Conservation (phyloP, 2,797 vertebrate species). For the Anisognathus igniventris region DNA sequence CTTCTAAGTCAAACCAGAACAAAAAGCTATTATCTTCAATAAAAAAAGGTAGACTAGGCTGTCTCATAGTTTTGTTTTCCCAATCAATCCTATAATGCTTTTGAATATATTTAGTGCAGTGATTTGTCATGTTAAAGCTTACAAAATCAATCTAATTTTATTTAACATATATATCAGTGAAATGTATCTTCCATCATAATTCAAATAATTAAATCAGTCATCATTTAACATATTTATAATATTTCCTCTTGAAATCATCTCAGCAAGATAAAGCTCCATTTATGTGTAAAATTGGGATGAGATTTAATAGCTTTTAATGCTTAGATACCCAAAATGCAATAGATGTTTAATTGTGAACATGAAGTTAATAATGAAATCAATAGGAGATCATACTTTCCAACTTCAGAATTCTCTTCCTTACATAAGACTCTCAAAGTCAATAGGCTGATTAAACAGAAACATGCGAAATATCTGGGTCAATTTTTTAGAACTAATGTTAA, state of each 20-base stretch:
- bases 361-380: not conserved
- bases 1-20: not conserved
- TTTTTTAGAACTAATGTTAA: not conserved
- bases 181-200: not conserved
- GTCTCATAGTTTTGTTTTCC: not conserved
- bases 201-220: not conserved
- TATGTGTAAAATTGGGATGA: not conserved
- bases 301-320: not conserved
- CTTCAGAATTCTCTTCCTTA: not conserved
- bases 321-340: not conserved
- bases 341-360: not conserved
- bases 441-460: not conserved
- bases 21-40: not conserved
- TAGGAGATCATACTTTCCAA: not conserved
- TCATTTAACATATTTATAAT: not conserved
- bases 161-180: not conserved
- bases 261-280: not conserved
- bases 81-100: not conserved
- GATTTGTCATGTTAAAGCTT: not conserved
- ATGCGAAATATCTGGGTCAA: not conserved
- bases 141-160: not conserved
- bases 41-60: not conserved
- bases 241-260: not conserved
- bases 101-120: not conserved
- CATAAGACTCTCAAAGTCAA: not conserved